Conservation (phyloP, 2,113 vertebrate genomes). For the Archilochus colubris region DNA sequence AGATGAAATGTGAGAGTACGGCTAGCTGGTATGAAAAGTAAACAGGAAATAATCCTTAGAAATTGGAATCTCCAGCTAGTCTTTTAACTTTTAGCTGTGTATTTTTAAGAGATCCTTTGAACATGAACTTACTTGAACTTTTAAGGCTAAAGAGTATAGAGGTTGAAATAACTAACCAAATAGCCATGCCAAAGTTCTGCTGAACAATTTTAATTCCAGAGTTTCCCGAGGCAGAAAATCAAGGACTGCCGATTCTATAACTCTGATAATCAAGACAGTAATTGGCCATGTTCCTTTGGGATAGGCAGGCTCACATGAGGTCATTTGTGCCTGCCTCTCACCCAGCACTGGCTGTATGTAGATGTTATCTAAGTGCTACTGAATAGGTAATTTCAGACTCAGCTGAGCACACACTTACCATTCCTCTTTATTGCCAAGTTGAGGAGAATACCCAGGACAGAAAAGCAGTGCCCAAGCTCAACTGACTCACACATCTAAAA, state of each 20-base stretch:
- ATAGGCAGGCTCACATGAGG: background rate
- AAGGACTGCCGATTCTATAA: constrained; percentile 34
- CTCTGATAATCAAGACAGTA: constrained; percentile 42
- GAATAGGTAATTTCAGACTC: background rate
- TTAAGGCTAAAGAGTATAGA: constrained; percentile 48
- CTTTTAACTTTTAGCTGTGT: constrained; percentile 43
- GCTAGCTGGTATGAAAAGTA: constrained; percentile 62
- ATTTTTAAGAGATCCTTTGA: constrained; percentile 65
- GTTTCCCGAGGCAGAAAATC: constrained; percentile 60
- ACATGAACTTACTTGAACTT: constrained; percentile 61
- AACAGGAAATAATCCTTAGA: constrained; percentile 62
- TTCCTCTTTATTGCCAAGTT: background rate
- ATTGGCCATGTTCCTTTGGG: constrained; percentile 28
- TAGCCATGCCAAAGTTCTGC: constrained; percentile 39
- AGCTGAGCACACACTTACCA: background rate
- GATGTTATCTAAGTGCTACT: background rate
- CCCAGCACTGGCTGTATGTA: background rate
- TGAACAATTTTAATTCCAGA: constrained; percentile 52
- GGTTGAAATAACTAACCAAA: constrained; percentile 60
- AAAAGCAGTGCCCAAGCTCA: background rate
- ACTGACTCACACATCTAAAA: background rate
- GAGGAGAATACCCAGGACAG: background rate
- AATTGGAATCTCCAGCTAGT: constrained; percentile 48
- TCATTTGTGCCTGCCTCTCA: background rate
- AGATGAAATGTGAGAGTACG: constrained; percentile 57